Evolutionary conservation across 2,113 vertebrate genomes (phyloP).

Genomic region (Pteruthius melanotis): DNA sequence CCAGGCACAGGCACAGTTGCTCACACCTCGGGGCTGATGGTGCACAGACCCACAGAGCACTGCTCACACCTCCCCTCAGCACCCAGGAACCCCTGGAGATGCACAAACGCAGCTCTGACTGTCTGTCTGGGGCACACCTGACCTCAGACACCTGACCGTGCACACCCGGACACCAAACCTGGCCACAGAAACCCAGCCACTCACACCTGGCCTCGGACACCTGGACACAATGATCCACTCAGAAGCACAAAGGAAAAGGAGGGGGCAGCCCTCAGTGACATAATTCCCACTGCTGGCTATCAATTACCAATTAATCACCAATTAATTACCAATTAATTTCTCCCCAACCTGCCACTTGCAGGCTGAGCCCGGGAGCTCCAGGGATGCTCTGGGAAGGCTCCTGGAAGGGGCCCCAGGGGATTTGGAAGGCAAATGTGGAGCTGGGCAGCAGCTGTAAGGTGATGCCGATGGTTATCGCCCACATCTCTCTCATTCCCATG

Average conservation of each 20-base stretch:
- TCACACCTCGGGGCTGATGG: rapidly evolving
- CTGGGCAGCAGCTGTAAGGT: neutral
- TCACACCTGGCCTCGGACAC: rapidly evolving
- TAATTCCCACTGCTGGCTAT: neutral
- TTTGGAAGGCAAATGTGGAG: constrained; percentile 24
- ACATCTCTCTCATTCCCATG: neutral
- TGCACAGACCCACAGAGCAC: too few species aligned
- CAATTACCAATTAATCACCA: neutral
- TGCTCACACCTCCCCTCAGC: neutral
- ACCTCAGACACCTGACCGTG: rapidly evolving
- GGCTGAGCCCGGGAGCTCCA: neutral
- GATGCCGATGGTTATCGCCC: neutral
- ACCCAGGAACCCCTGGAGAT: rapidly evolving
- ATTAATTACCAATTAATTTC: neutral
- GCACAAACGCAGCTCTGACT: neutral
- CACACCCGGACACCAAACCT: neutral
- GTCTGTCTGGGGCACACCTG: neutral
- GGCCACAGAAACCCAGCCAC: too few species aligned
- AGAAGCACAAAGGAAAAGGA: neutral
- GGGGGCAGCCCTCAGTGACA: neutral
- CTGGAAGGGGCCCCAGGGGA: neutral
- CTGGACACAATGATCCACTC: neutral
- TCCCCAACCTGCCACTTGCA: neutral
- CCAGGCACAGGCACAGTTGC: too few species aligned
- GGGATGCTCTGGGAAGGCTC: neutral